Base-by-base conservation (phyloP, 2,797 vertebrate species). In the Tauraco hartlaubi region DNA sequence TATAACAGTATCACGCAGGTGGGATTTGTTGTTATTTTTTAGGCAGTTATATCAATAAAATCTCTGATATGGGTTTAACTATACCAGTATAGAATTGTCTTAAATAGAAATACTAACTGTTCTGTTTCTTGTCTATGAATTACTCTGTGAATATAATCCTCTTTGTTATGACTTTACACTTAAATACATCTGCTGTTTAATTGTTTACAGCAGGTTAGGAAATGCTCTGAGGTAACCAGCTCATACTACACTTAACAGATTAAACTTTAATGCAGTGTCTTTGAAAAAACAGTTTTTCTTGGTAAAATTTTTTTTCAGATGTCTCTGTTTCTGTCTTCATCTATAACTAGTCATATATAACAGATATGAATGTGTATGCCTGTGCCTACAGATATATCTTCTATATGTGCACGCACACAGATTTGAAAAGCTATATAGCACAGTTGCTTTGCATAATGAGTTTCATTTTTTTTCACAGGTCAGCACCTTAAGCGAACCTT, bases 401-500 rank as follows among this genome's bases (percentile, higher is more conserved):
- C n/a, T 73, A 11, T 54, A 21, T 62, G 51, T 2, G 3, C 66
- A 41, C 26, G 46, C 46, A 39, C 52, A 51, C 26, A 59, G 73
- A 72, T 90, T 85, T 73, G 56, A 78, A 91, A 84, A 94, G 54
- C 79, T 88, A 1, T 69, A 46, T 29, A 41, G 82, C 85, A 69
- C 35, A 28, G 15, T 94, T 92, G 90, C 59, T 96, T 96, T 97
- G 96, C 96, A 96, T 97, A 90, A 85, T 63, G 74, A 63, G 92
- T 96, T 94, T 94, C 88, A 61, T 84, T 88, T 96, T 46, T 95
- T 89, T 95, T 95, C 90, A 93, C 74, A 96, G 95, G 88, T 96
- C 96, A 97, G 96, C 96, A 95, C 52, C 66, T 96, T 95, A 61
- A 84, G 79, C n/a, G 77, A 95, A 84, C 69, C 79, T 92, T 97